Evolutionary conservation across 2,113 vertebrate genomes (phyloP).

Genomic region (Pterocles burchelli): DNA sequence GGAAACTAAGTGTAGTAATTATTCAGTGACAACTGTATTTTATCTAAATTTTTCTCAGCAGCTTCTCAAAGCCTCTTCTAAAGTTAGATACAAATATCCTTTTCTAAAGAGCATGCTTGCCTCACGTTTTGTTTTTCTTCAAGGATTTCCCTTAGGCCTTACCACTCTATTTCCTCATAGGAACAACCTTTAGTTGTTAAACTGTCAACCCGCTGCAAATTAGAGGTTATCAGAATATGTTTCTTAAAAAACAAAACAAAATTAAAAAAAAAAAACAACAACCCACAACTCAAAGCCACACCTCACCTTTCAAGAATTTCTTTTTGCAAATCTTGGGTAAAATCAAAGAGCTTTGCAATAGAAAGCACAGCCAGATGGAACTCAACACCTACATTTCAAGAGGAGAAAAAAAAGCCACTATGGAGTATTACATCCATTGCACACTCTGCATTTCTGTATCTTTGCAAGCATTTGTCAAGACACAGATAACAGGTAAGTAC

Average conservation of each 20-base stretch:
- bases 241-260: not conserved
- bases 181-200: not conserved
- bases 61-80: not conserved
- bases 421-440: not conserved
- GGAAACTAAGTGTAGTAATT: not conserved
- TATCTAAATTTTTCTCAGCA: not conserved
- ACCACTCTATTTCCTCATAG: not conserved
- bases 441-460: not conserved
- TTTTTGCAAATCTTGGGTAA: slow-evolving; percentile 89
- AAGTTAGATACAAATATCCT: not conserved
- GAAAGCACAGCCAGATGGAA: slow-evolving; percentile 89
- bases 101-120: not conserved
- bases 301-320: slow-evolving; percentile 89
- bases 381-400: slow-evolving; percentile 79
- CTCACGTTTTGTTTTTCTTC: not conserved
- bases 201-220: not conserved
- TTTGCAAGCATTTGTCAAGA: not conserved
- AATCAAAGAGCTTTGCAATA: slow-evolving; percentile 89
- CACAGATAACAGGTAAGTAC: not conserved
- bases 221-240: not conserved
- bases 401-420: not conserved
- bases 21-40: not conserved
- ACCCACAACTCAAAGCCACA: not conserved
- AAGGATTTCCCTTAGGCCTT: not conserved
- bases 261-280: not conserved